Conservation (phyloP, 2,888 invertebrate genomes). For the Agriopis aurantiaria region DNA sequence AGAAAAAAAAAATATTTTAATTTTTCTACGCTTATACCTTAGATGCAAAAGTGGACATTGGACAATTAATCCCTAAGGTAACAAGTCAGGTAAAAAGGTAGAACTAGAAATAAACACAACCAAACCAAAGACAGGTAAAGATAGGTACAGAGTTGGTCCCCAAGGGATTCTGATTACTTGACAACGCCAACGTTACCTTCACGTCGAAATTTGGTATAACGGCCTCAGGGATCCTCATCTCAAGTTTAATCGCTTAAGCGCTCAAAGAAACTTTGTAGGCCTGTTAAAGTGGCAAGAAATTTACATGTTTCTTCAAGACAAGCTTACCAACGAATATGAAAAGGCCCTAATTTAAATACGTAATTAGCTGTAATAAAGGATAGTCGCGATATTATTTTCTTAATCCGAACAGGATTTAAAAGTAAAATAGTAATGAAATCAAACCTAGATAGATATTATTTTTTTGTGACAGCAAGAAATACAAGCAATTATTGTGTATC, state of each 20-base stretch:
- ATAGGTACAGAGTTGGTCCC: neutral
- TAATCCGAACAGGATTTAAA: neutral
- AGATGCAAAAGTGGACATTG: no score
- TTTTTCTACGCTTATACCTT: no score
- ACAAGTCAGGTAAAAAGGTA: neutral
- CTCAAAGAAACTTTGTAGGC: constrained; percentile 15
- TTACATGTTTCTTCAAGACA: constrained; percentile 9
- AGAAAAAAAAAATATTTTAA: no score
- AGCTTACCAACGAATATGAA: constrained; percentile 2
- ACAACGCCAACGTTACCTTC: constrained; percentile 3
- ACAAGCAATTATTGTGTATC: no score
- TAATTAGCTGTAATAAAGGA: neutral
- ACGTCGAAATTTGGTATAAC: constrained; percentile 5
- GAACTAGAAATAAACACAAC: neutral
- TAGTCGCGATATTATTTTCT: neutral
- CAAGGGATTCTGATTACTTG: constrained; percentile 11
- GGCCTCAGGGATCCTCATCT: constrained; percentile 19
- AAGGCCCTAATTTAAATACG: neutral
- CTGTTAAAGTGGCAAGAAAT: constrained; percentile 6
- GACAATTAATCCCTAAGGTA: no score
- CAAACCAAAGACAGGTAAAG: neutral
- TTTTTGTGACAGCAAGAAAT: no score
- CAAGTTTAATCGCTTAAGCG: constrained; percentile 17
- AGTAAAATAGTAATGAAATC: neutral
- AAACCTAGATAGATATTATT: no score